Percentiles rank a stretch among this genome's conserved stretches.
Evolutionary conservation across 2,113 vertebrate genomes (phyloP).

Genomic region (Heterochromis multidens): DNA sequence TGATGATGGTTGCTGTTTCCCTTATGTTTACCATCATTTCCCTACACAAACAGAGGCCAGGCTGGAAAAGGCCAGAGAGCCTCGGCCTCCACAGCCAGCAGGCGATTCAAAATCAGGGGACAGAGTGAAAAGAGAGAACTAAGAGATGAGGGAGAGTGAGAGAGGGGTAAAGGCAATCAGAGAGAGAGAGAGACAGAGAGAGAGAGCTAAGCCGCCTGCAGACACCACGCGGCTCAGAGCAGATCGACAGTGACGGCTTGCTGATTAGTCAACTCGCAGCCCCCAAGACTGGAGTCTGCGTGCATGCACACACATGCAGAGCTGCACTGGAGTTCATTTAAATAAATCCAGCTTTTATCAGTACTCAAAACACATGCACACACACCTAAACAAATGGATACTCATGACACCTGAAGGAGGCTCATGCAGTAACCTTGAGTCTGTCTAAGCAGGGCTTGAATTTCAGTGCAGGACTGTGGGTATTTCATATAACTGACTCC

Average conservation of each 20-base stretch:
- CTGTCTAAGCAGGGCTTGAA: background rate
- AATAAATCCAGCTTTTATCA: conserved; percentile 31
- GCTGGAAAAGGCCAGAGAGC: conserved; percentile 67
- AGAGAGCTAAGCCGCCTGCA: conserved; percentile 65
- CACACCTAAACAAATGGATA: conserved; percentile 15
- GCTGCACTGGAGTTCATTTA: conserved; percentile 15
- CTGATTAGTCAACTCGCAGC: conserved; percentile 82
- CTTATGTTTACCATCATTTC: conserved; percentile 74
- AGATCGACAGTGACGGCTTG: conserved; percentile 79
- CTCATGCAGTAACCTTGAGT: background rate
- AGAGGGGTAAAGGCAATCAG: conserved; percentile 1
- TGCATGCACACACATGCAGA: background rate
- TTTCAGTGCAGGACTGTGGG: background rate
- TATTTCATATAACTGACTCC: background rate
- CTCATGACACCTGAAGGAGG: background rate
- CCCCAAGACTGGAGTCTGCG: conserved; percentile 56
- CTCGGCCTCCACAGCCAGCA: conserved; percentile 37
- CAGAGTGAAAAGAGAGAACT: conserved; percentile 6
- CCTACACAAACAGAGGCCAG: conserved; percentile 45
- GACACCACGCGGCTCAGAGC: conserved; percentile 71
- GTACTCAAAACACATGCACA: conserved; percentile 12
- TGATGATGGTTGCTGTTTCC: conserved; percentile 67
- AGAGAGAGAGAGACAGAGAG: conserved; percentile 20
- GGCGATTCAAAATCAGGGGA: background rate
- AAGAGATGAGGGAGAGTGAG: conserved; percentile 10